Evolutionary conservation across 2,888 invertebrate genomes (phyloP).

Genomic region (Netelia melanura): DNA sequence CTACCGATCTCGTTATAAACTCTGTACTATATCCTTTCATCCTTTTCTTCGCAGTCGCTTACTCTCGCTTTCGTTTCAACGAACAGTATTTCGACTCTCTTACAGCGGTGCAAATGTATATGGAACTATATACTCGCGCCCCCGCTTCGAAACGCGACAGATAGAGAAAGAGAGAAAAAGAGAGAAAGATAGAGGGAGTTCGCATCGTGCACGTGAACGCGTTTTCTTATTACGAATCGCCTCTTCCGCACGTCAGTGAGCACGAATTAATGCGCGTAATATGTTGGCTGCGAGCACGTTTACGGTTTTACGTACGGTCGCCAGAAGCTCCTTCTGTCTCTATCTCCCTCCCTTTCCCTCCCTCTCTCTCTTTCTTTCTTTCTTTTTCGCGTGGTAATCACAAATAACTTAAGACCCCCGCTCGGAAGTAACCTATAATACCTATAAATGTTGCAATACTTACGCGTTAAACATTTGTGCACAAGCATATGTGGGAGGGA

Average conservation of each 20-base stretch:
- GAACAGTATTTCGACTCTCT: constrained; percentile 56
- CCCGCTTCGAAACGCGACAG: constrained; percentile 6
- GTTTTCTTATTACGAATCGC: constrained; percentile 80
- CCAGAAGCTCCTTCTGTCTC: constrained; percentile 28
- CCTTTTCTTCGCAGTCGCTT: constrained; percentile 68
- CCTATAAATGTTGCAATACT: constrained; percentile 43
- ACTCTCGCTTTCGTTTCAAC: constrained; percentile 62
- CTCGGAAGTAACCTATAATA: constrained; percentile 48
- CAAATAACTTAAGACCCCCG: constrained; percentile 79
- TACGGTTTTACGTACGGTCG: constrained; percentile 77
- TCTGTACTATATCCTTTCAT: constrained; percentile 73
- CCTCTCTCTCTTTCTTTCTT: neutral
- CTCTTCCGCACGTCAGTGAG: constrained; percentile 78
- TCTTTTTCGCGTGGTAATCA: constrained; percentile 48
- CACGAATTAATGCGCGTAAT: constrained; percentile 83
- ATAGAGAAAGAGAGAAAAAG: too few species aligned
- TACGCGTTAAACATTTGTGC: constrained; percentile 54
- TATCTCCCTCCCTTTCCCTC: too few species aligned
- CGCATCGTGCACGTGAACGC: constrained; percentile 68
- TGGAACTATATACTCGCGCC: constrained; percentile 23
- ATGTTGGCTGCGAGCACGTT: constrained; percentile 82
- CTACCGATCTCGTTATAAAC: constrained; percentile 78
- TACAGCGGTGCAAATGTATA: constrained; percentile 29
- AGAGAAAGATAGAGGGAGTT: constrained; percentile 1
- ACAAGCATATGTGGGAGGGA: neutral